Evolutionary conservation across 2,888 invertebrate genomes (phyloP).

Genomic region (Cancer borealis): DNA sequence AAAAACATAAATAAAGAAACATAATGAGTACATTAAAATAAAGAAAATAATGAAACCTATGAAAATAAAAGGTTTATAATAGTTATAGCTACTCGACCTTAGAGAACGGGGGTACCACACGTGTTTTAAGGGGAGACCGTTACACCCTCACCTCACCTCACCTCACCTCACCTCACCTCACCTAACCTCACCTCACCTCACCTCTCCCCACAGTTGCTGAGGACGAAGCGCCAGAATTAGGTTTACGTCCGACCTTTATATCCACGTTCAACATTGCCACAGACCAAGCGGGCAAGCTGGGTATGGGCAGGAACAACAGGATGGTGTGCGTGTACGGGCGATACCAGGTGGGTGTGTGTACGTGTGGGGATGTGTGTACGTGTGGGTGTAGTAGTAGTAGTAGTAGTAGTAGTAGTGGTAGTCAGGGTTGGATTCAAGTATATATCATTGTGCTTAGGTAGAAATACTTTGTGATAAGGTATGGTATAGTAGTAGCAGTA

Average conservation of each 20-base stretch:
- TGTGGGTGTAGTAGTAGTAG: not conserved
- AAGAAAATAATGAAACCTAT: too few species aligned
- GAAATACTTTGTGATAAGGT: too few species aligned
- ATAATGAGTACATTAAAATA: too few species aligned
- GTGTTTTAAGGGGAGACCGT: too few species aligned
- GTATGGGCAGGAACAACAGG: constrained; percentile 91
- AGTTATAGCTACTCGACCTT: too few species aligned
- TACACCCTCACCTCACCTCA: too few species aligned
- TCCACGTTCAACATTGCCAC: constrained; percentile 95
- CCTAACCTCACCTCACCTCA: not conserved
- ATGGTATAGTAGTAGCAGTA: too few species aligned
- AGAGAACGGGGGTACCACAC: too few species aligned
- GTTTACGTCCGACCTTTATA: constrained; percentile 90
- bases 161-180: not conserved
- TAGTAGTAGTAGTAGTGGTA: not conserved
- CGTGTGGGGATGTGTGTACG: too few species aligned
- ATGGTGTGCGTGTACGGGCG: constrained; percentile 93
- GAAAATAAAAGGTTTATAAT: too few species aligned
- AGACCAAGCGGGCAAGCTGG: constrained; percentile 96
- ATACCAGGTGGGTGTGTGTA: constrained; percentile 85
- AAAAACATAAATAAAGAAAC: too few species aligned
- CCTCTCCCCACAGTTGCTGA: constrained; percentile 84
- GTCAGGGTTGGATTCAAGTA: not conserved
- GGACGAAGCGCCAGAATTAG: constrained; percentile 90
- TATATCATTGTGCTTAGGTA: too few species aligned